phyloP scores from a whole-genome alignment of 2,113 vertebrate species.

The Ailuropoda melanoleuca region DNA sequence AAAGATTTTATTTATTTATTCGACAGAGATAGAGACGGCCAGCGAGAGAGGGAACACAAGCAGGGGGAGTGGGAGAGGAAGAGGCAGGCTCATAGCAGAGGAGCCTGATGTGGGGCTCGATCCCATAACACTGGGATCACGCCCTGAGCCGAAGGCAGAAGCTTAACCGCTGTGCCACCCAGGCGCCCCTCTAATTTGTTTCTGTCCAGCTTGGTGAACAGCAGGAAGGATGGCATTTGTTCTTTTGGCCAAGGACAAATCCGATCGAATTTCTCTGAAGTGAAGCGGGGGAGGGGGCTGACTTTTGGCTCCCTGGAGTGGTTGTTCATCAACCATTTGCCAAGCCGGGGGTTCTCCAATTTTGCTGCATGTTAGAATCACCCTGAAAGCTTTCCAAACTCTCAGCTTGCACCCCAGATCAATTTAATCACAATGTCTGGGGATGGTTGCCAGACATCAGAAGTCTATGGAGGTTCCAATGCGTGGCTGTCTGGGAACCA shows the following conservation, averaged over 20 bases:
- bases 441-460: background rate
- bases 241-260: slow-evolving; percentile 36
- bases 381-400: background rate
- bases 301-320: background rate
- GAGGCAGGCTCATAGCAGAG: too few species aligned
- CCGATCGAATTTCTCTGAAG: background rate
- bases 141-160: too few species aligned
- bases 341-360: background rate
- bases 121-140: too few species aligned
- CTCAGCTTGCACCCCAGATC: background rate
- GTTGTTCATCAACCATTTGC: background rate
- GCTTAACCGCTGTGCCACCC: too few species aligned
- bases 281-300: background rate
- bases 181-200: slow-evolving; percentile 37
- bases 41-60: too few species aligned
- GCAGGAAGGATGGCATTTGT: background rate
- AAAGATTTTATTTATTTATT: too few species aligned
- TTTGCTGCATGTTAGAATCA: background rate
- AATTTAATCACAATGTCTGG: background rate
- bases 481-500: background rate
- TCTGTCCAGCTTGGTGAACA: background rate
- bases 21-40: too few species aligned
- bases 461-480: background rate
- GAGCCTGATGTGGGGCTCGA: too few species aligned
- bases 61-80: too few species aligned